Evolutionary conservation across 1,140 invertebrate genomes (phyloP).

Genomic region (Panonychus citri): DNA sequence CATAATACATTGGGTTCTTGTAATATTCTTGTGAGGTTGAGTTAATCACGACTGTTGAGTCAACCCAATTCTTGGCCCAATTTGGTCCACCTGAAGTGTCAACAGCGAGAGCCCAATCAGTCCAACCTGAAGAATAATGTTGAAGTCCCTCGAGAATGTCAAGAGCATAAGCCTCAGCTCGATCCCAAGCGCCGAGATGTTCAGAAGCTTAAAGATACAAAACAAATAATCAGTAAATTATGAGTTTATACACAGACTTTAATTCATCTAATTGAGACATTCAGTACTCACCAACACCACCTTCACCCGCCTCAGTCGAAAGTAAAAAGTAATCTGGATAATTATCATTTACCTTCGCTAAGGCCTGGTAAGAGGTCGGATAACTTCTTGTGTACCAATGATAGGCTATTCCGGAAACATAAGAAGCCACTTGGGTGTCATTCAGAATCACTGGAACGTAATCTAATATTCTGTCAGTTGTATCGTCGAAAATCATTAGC

Average conservation of each 20-base stretch:
- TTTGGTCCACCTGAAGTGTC: conserved; percentile 27
- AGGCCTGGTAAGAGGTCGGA: background rate
- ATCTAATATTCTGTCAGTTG: background rate
- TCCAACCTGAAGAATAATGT: conserved; percentile 24
- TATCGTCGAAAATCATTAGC: conserved; percentile 5
- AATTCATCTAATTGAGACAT: too few species aligned
- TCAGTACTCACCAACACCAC: background rate
- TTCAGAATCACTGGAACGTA: conserved; percentile 5
- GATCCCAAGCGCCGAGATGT: conserved; percentile 2
- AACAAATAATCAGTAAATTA: background rate
- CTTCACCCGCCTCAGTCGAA: conserved; percentile 23
- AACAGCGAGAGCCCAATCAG: conserved; percentile 31
- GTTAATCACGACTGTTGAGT: conserved; percentile 27
- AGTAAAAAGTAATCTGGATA: conserved; percentile 47
- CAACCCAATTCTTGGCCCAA: conserved; percentile 26
- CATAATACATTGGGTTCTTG: conserved; percentile 32
- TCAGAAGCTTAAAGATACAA: background rate
- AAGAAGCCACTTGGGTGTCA: conserved; percentile 3
- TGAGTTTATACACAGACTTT: background rate
- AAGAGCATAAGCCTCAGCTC: conserved; percentile 6
- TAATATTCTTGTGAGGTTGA: conserved; percentile 23
- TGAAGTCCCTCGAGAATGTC: conserved; percentile 17
- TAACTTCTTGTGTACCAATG: conserved; percentile 38
- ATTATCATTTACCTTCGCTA: conserved; percentile 20
- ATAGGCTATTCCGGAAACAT: conserved; percentile 20